Evolutionary conservation across 1,140 invertebrate genomes (phyloP), one percentile per base, ranked within the genome.

Genomic region (Drosophila lowei): DNA sequence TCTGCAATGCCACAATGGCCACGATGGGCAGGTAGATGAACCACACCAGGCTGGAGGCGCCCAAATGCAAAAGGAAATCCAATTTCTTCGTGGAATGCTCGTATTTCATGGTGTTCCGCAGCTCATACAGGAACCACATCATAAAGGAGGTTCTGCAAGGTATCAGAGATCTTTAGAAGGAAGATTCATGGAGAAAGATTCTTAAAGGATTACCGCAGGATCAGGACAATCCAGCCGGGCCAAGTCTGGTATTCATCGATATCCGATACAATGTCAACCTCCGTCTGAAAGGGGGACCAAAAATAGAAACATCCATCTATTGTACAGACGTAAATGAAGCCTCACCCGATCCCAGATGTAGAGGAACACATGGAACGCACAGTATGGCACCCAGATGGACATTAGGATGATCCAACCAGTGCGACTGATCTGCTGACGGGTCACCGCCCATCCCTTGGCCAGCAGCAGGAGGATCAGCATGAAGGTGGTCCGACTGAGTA

Each of bases 391-490:
- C 97, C 98, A 99, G 73, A 99, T 95, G 23, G 95, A 94, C 93
- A 98, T 97, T 11, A 99, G 94, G 38, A 98, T 90, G 9, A 91
- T 90, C 91, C 91, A 91, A 7, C 92, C 50, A 94, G 95, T 92
- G 96, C 98, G 93, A 95, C 96, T 64, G 42, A 99, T 93, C 92
- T 98, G 96, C 78, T 97, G 94, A 75, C 96, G 93, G 18, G 97
- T 99, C 6, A 99, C 97, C 11, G 97, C 98, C 98, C 98, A 99
- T 25, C 98, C 98, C 93, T 99, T 99, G 34, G 98, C 98, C 59
- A 99, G 92, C 50, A 99, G 92, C 47, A 99, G 92, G 38, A 99
- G 93, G n/a, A 99, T 93, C 64, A 99, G 93, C 96, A 99, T 98
- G 86, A 99, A 98, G 7, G 97, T 93, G 58, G 97, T 97, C 95